Evolutionary conservation across 2,888 invertebrate species (phyloP).

Genomic region (Eupeodes latifasciatus): DNA sequence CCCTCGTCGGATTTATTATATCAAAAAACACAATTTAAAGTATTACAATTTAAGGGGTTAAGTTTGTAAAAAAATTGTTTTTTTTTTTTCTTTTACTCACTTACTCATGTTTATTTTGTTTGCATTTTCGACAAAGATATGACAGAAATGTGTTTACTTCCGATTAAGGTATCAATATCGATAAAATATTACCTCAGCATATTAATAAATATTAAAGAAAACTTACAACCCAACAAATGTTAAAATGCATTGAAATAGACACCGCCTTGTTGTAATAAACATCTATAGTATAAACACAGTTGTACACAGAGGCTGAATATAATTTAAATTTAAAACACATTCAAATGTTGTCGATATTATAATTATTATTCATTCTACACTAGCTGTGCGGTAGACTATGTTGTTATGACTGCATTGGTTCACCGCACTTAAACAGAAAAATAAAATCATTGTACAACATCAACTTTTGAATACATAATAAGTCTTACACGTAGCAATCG

Average conservation of each 20-base stretch:
- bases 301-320: neutral
- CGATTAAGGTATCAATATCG: conserved; percentile 5
- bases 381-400: neutral
- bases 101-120: neutral
- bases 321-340: neutral
- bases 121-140: neutral
- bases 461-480: neutral
- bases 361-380: conserved; percentile 5
- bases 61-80: neutral
- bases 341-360: neutral
- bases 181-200: neutral
- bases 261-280: neutral
- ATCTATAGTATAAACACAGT: neutral
- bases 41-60: neutral
- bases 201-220: neutral
- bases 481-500: neutral
- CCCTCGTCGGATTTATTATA: neutral
- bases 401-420: neutral
- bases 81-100: neutral
- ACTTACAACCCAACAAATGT: neutral
- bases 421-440: neutral
- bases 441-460: neutral
- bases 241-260: neutral
- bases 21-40: neutral
- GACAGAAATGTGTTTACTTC: neutral